A percentile compares a stretch with the other conserved stretches of the same genome.
Conservation (phyloP, 1,140 invertebrate genomes). For the Galleria mellonella region DNA sequence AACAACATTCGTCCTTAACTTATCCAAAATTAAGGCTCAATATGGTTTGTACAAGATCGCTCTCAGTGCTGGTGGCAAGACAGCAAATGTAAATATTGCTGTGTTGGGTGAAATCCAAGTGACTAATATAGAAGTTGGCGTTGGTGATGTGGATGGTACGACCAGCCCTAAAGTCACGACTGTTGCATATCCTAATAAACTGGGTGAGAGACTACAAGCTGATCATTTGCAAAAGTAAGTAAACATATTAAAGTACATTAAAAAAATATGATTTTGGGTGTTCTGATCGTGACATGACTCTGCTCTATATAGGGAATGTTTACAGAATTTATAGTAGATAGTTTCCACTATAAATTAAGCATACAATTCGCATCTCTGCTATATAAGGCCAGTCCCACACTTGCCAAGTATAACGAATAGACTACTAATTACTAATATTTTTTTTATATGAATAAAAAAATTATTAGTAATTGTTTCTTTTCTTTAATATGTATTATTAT, state of each 20-base stretch:
- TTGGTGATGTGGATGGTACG: slow-evolving; percentile 91
- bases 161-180: slow-evolving; percentile 86
- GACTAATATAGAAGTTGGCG: slow-evolving; percentile 89
- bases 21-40: slow-evolving; percentile 85
- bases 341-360: no score
- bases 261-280: background rate
- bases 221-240: slow-evolving; percentile 90
- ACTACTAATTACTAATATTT: no score
- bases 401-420: no score
- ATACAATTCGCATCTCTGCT: no score
- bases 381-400: no score
- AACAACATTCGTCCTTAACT: slow-evolving; percentile 86
- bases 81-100: slow-evolving; percentile 81
- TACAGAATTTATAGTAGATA: no score
- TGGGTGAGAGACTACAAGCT: slow-evolving; percentile 81
- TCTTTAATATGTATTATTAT: no score
- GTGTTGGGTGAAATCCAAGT: slow-evolving; percentile 84
- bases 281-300: no score
- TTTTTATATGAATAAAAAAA: no score
- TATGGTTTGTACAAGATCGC: slow-evolving; percentile 90
- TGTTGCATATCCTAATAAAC: slow-evolving; percentile 82
- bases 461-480: no score
- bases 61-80: slow-evolving; percentile 82
- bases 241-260: slow-evolving; percentile 2
- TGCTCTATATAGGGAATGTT: no score